Percentiles rank a stretch among this genome's conserved stretches.
Conservation (phyloP, 2,888 invertebrate species). For the Tenodera sinensis region DNA sequence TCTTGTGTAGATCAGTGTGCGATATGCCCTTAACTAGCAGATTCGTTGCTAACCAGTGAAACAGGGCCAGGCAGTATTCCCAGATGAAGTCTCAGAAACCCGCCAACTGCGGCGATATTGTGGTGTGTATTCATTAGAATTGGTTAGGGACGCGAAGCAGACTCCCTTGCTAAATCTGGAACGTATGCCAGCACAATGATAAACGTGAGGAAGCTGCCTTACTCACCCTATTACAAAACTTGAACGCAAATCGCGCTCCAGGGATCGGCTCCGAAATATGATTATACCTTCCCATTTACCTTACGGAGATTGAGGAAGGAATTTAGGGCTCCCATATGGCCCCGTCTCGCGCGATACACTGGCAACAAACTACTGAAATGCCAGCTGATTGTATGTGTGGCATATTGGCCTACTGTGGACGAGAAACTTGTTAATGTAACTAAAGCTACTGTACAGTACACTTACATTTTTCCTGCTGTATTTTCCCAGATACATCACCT, state of each 20-base stretch:
- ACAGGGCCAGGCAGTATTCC: not conserved
- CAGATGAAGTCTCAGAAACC: not conserved
- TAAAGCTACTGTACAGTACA: too few species aligned
- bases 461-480: too few species aligned
- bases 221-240: constrained; percentile 15
- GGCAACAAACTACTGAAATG: not conserved
- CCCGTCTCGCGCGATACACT: not conserved
- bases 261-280: not conserved
- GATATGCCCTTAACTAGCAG: too few species aligned
- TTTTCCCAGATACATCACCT: too few species aligned
- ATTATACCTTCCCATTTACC: constrained; percentile 14
- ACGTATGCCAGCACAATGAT: not conserved
- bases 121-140: not conserved
- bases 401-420: not conserved
- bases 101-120: not conserved
- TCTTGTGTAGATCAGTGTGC: too few species aligned
- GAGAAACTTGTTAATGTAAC: too few species aligned
- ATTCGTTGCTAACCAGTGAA: not conserved
- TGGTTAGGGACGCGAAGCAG: not conserved
- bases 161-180: not conserved
- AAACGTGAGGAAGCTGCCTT: not conserved
- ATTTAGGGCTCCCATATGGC: constrained; percentile 2
- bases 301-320: constrained; percentile 15
- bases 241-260: not conserved
- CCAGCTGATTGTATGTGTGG: not conserved